Evolutionary conservation across 2,113 vertebrate species (phyloP).

Genomic region (Corythoichthys haematopterus): DNA sequence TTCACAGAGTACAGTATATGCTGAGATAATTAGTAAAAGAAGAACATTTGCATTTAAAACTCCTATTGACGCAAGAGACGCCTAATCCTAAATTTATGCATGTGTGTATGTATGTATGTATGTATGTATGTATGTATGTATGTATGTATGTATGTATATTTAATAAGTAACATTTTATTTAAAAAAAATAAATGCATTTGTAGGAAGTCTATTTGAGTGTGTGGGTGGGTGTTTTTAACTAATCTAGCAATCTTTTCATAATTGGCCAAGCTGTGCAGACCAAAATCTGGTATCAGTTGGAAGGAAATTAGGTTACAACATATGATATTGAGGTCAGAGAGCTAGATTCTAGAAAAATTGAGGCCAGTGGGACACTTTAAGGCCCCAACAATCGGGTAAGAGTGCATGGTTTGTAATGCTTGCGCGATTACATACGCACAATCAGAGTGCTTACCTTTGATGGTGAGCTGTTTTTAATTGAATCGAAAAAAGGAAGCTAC

Average conservation of each 20-base stretch:
- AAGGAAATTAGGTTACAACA: constrained; percentile 40
- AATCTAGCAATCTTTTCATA: constrained; percentile 13
- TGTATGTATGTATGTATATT: no score
- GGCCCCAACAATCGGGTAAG: background rate
- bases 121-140: no score
- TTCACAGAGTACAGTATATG: background rate
- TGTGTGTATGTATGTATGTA: no score
- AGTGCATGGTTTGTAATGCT: background rate
- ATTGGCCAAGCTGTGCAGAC: constrained; percentile 20
- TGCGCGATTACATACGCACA: background rate
- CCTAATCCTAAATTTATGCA: no score
- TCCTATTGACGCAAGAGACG: no score
- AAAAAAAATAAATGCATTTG: no score
- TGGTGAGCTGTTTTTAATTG: background rate
- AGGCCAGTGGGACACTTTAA: constrained; percentile 10
- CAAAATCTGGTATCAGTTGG: constrained; percentile 32
- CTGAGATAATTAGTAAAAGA: background rate
- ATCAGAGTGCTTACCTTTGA: background rate
- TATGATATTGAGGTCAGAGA: constrained; percentile 17
- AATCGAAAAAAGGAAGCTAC: background rate
- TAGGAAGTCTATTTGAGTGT: no score
- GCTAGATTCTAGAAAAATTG: constrained; percentile 20
- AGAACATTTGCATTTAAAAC: no score
- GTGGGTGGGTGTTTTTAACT: no score
- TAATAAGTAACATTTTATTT: no score